phyloP scores from a whole-genome alignment of 2,888 invertebrate species.

The Standfussiana lucernea region DNA sequence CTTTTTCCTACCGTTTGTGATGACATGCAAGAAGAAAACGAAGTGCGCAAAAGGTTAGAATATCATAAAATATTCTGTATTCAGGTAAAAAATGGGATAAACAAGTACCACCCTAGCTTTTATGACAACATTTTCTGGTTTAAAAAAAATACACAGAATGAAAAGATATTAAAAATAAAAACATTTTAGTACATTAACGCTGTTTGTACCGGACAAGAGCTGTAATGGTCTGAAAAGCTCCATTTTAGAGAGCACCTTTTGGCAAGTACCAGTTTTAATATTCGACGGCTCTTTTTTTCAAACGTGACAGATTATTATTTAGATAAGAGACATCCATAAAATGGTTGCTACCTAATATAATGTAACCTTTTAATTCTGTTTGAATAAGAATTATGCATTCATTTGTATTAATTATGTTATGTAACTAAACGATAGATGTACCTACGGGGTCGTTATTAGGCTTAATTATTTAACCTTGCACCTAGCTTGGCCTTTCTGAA shows the following conservation, averaged over 20 bases:
- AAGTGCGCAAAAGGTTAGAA: neutral
- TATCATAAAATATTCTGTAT: neutral
- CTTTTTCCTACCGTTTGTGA: neutral
- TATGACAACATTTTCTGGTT: neutral
- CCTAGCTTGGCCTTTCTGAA: neutral
- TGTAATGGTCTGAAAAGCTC: conserved; percentile 26
- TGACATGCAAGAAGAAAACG: neutral
- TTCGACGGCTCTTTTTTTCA: conserved; percentile 3
- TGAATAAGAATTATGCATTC: conserved; percentile 10
- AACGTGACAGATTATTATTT: conserved; percentile 22
- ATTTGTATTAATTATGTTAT: conserved; percentile 16
- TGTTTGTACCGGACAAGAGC: neutral
- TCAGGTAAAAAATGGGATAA: neutral
- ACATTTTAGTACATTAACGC: conserved; percentile 8
- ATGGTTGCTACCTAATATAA: conserved; percentile 24
- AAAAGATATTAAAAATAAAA: conserved; percentile 15
- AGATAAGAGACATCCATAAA: conserved; percentile 10
- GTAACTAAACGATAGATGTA: neutral
- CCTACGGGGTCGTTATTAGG: neutral
- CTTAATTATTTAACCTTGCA: conserved; percentile 14
- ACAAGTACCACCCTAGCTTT: neutral
- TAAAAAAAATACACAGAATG: neutral
- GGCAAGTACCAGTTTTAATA: conserved; percentile 14
- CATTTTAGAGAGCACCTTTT: conserved; percentile 32
- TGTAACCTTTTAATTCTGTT: conserved; percentile 20